Percentiles rank a stretch among this genome's conserved stretches.
Evolutionary conservation across 1,140 invertebrate genomes (phyloP).

Genomic region (Hormaphis cornu): DNA sequence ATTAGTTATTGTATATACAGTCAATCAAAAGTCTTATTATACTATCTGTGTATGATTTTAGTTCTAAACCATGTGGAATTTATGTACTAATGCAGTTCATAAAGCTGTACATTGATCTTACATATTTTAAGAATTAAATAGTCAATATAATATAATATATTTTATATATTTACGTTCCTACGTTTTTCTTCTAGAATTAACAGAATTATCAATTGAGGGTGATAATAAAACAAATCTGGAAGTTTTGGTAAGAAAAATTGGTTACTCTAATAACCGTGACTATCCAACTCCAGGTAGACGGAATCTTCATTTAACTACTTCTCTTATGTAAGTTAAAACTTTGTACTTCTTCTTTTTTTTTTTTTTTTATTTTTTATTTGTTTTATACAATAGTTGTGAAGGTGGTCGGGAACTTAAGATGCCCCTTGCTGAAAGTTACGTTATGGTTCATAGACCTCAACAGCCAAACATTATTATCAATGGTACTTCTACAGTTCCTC

Average conservation of each 20-base stretch:
- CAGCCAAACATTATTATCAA: conserved; percentile 74
- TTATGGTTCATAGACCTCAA: conserved; percentile 76
- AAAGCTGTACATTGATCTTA: conserved; percentile 75
- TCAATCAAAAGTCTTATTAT: too few species aligned
- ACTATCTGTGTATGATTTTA: too few species aligned
- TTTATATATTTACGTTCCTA: conserved; percentile 63
- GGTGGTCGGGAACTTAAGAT: conserved; percentile 60
- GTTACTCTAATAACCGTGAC: conserved; percentile 79
- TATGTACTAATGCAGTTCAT: conserved; percentile 71
- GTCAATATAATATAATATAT: conserved; percentile 64
- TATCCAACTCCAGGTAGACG: conserved; percentile 86
- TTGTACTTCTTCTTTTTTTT: conserved; percentile 1
- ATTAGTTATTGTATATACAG: too few species aligned
- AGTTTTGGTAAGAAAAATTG: conserved; percentile 72
- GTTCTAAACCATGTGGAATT: too few species aligned
- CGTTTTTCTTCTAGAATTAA: conserved; percentile 56
- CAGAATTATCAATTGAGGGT: conserved; percentile 82
- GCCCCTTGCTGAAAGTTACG: conserved; percentile 67
- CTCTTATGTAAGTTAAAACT: conserved; percentile 52
- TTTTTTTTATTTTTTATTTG: background rate
- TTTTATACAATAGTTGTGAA: conserved; percentile 51
- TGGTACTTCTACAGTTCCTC: conserved; percentile 68
- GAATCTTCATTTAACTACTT: conserved; percentile 73
- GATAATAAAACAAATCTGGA: conserved; percentile 83
- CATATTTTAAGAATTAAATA: conserved; percentile 68